Conservation (phyloP, 2,113 vertebrate genomes). For the Lasiurus borealis region DNA sequence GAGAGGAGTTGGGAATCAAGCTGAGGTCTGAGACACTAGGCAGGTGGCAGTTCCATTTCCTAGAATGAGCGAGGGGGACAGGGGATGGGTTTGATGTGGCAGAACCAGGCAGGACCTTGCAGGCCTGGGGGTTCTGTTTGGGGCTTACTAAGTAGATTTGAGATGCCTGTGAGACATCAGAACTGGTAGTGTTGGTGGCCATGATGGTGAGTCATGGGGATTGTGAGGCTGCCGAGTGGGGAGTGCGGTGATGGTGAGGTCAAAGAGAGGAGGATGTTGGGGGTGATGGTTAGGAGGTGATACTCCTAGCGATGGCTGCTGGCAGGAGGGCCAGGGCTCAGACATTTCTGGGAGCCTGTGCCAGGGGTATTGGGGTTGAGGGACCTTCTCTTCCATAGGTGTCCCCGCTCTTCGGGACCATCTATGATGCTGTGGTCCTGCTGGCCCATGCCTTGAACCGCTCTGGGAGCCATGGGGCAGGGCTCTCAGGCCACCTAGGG, state of each 20-base stretch:
- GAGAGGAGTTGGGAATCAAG: neutral
- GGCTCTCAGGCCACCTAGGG: slow-evolving; percentile 87
- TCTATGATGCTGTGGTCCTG: slow-evolving; percentile 94
- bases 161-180: neutral
- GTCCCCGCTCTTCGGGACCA: slow-evolving; percentile 94
- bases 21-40: neutral
- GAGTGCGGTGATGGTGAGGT: neutral
- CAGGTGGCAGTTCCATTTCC: neutral
- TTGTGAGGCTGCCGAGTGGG: neutral
- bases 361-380: neutral
- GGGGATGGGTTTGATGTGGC: neutral
- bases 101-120: neutral
- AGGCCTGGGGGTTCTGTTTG: neutral
- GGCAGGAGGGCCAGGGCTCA: neutral
- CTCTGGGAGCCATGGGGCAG: slow-evolving; percentile 82
- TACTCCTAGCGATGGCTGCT: neutral
- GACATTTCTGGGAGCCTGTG: neutral
- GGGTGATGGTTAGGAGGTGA: accelerated
- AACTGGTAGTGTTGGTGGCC: neutral
- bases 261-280: neutral
- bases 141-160: neutral
- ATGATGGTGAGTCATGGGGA: neutral
- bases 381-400: slow-evolving; percentile 86
- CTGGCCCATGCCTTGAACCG: slow-evolving; percentile 90
- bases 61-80: too few species aligned